Evolutionary conservation across 1,140 invertebrate genomes (phyloP), one percentile per base, ranked within the genome.

Genomic region (Neodiprion fabricii): DNA sequence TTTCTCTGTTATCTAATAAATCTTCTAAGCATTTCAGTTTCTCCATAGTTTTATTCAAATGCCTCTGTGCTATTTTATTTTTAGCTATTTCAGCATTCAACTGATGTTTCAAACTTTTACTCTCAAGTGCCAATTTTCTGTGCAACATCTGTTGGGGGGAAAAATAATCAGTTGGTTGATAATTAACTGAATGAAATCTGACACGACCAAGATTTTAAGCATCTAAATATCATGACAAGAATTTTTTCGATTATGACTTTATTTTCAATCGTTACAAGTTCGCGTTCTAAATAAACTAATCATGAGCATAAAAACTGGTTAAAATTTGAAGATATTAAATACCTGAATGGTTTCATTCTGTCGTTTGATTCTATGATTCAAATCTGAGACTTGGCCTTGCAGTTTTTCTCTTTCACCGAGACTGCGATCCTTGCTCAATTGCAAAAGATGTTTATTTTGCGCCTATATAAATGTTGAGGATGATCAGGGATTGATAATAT

Each of bases 381-480:
- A 83, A 14, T 92, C 91, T 10, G 90, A 85, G 14, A 95, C 85
- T 84, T 93, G 90, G 11, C 90, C 85, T 77, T 92, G 90, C 7
- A 95, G 85, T 80, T 93, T 93, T 78, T 95, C 93, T 48, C 94
- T 89, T 76, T 95, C 94, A 28, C 90, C 89, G 7, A 95, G 89
- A 80, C 94, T 93, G 77, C 92, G 92, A 81, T 95, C 92, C 84
- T 91, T 94, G 79, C 91, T 93, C 9, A 95, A 85, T 77, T 92
- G 89, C 70, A 91, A 82, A 72, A 94, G 88, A 85, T 94, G 92
- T 79, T 91, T 92, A 76, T 94, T 91, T 77, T 94, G 92, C 76
- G 76, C 74, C 87, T 87, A 48, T 61, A 61, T 48, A 12, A 75
- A 66, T 17, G 47, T 48, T 11, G 53, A 61, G 11, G 53, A 5